Percentiles rank a stretch among this genome's conserved stretches.
phyloP scores from a whole-genome alignment of 2,797 vertebrate genomes.

The Pelochelys cantorii region DNA sequence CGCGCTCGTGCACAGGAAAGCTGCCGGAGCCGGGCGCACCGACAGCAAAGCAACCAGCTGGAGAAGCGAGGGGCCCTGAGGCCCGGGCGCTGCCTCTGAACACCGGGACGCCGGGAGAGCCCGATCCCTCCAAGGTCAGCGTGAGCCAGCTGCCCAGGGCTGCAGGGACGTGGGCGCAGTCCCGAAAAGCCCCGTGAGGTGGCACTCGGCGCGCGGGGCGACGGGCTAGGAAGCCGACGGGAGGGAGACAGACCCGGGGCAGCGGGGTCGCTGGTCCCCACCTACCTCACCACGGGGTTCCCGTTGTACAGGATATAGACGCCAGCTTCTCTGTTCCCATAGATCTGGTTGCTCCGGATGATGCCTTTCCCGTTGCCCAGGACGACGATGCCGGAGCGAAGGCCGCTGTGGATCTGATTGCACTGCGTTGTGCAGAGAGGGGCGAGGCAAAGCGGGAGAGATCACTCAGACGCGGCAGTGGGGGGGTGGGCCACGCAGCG shows the following conservation, averaged over 20 bases:
- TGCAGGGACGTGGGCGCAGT: no score
- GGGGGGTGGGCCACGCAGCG: not conserved
- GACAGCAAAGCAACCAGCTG: no score
- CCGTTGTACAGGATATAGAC: slow-evolving; percentile 94
- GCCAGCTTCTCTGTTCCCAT: slow-evolving; percentile 96
- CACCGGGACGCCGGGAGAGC: no score
- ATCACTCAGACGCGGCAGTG: not conserved
- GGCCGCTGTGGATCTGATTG: slow-evolving; percentile 93
- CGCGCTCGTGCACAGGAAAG: no score
- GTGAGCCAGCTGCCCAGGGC: no score
- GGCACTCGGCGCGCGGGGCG: no score
- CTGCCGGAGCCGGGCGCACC: no score
- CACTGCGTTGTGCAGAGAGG: slow-evolving; percentile 81
- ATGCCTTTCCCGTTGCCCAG: slow-evolving; percentile 93
- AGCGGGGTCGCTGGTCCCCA: not conserved
- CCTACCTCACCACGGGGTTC: slow-evolving; percentile 92
- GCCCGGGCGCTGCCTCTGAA: no score
- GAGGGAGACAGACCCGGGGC: not conserved
- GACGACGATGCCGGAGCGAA: slow-evolving; percentile 92
- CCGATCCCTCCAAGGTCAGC: no score
- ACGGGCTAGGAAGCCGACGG: not conserved
- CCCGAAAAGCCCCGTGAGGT: no score
- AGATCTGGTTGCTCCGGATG: slow-evolving; percentile 94
- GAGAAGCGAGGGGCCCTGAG: no score
- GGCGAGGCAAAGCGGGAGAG: slow-evolving; percentile 41